Evolutionary conservation across 2,797 vertebrate species (phyloP).

Genomic region (Paedocypris micromegethes): DNA sequence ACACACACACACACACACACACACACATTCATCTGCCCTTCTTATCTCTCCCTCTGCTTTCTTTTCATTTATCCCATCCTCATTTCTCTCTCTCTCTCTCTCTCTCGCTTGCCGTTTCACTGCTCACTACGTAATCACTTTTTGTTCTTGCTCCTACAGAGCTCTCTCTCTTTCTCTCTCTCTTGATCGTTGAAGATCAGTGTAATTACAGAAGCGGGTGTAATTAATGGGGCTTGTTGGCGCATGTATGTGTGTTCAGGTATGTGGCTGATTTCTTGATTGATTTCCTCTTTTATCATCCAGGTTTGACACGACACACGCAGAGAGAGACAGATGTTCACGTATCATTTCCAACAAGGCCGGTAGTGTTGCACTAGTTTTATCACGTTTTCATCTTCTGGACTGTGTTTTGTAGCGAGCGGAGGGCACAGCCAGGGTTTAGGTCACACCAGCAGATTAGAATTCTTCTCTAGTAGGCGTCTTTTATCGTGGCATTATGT

Average conservation of each 20-base stretch:
- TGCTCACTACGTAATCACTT: too few species aligned
- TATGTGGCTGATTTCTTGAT: constrained; percentile 30
- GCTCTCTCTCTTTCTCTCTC: constrained; percentile 50
- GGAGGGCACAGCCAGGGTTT: too few species aligned
- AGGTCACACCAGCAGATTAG: too few species aligned
- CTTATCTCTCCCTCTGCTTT: constrained; percentile 9
- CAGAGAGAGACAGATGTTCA: constrained; percentile 10
- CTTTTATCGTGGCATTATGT: too few species aligned
- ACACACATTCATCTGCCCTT: constrained; percentile 3
- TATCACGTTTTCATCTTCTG: neutral
- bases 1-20: neutral
- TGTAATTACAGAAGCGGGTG: constrained; percentile 42
- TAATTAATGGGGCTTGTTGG: constrained; percentile 39
- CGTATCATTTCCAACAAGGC: neutral
- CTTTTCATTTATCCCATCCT: neutral
- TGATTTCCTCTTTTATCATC: constrained; percentile 26
- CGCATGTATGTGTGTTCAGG: constrained; percentile 13
- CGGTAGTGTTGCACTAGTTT: neutral
- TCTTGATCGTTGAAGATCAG: constrained; percentile 28
- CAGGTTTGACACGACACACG: constrained; percentile 3
- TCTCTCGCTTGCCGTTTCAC: constrained; percentile 19
- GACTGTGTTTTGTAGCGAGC: too few species aligned
- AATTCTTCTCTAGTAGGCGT: too few species aligned
- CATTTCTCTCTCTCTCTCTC: constrained; percentile 32
- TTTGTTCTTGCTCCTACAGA: too few species aligned